Evolutionary conservation across 64 coral and sea anemone species (phyloP), one percentile per base, ranked within the genome.

Genomic region (Trachythela sp.): DNA sequence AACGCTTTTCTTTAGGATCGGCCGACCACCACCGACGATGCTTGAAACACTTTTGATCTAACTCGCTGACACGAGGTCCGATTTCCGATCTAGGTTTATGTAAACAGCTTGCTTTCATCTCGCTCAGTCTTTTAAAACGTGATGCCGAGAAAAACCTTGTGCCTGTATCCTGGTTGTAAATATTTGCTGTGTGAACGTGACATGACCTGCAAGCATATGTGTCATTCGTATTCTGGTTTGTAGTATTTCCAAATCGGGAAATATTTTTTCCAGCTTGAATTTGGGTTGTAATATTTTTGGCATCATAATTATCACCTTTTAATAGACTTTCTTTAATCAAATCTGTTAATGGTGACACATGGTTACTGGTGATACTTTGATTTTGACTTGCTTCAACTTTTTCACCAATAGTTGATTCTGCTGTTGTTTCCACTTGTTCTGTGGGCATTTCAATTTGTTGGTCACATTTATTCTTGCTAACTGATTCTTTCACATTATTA

Each of bases 1-100:
- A 39, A 13, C 38, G 13, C 33, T 36, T 37, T 4, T 39, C 31
- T 13, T 80, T 39, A 1, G 9, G 33, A 37, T 35, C 38, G 13
- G 75, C 15, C 8, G 75, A 38, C 75, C 75, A 80, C 75, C 75
- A 80, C 31, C 38, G 32, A 34, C 32, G 32, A 80, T 80, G 75
- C 38, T 80, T 80, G 20, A 38, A 80, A 37, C 75, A 80, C 17
- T 39, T 80, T 80, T 35, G 33, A 80, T 80, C 75, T 13, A 80
- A 36, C 8, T 80, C 32, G 20, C 75, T 40, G 75, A 80, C 1
- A 80, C 75, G 33, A 36, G 33, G 75, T 18, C 38, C 33, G 34
- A 38, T 5, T 9, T 80, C 38, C 8, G 37, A 5, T 15, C 38
- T 37, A 37, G 33, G 7, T 5, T 36, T 35, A 4, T 30, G 13